phyloP scores from a whole-genome alignment of 2,113 vertebrate species.

The Calidris pygmaea region DNA sequence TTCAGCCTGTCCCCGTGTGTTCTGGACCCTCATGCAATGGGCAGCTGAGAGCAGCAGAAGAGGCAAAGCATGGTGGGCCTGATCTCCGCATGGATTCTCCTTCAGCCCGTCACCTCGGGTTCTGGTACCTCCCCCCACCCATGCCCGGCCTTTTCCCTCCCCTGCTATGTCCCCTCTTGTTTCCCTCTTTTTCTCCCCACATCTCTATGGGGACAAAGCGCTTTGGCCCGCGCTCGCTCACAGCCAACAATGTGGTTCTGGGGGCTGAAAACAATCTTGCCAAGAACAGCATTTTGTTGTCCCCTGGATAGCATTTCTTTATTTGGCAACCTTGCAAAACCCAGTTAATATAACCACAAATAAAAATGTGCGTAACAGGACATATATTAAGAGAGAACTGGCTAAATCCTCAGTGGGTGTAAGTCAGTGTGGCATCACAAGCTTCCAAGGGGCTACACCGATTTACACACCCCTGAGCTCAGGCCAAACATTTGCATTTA shows the following conservation, averaged over 20 bases:
- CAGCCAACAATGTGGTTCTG: neutral
- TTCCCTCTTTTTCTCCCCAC: neutral
- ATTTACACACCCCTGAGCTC: neutral
- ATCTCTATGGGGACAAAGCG: neutral
- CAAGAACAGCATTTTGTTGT: neutral
- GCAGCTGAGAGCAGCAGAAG: neutral
- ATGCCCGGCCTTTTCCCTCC: accelerated
- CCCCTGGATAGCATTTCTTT: neutral
- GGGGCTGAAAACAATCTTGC: neutral
- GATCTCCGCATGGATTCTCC: neutral
- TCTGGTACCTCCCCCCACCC: neutral
- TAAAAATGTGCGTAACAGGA: neutral
- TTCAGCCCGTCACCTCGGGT: accelerated
- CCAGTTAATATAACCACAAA: neutral
- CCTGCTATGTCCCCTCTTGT: neutral
- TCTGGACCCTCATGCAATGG: accelerated
- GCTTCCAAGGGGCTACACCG: neutral
- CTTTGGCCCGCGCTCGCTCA: neutral
- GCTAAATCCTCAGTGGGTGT: neutral
- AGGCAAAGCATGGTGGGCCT: neutral
- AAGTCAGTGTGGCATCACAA: neutral
- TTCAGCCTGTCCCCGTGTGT: accelerated
- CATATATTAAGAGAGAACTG: neutral
- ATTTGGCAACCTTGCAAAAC: neutral
- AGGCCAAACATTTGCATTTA: neutral